Percentiles rank a stretch among this genome's conserved stretches.
phyloP scores from a whole-genome alignment of 30 jellyfish, hydroid and myxozoan species.

The Cassiopea andromeda region DNA sequence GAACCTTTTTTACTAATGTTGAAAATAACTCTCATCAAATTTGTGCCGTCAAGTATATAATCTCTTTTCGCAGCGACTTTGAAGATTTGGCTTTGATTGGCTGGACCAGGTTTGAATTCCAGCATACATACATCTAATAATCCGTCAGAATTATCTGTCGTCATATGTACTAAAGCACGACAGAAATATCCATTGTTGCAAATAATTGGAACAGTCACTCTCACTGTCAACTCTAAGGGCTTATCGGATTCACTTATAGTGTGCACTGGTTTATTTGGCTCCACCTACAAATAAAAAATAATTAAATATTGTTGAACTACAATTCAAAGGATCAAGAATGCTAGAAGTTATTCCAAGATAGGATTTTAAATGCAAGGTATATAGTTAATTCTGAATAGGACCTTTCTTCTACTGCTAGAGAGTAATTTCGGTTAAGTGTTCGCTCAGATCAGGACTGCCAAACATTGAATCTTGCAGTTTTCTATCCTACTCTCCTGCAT shows the following conservation, averaged over 20 bases:
- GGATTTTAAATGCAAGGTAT: not conserved
- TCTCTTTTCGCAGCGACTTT: conserved; percentile 64
- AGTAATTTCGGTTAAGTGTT: not conserved
- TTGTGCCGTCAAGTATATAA: conserved; percentile 51
- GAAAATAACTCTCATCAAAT: not conserved
- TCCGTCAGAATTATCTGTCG: conserved; percentile 6
- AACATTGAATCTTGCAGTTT: not conserved
- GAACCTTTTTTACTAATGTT: not conserved
- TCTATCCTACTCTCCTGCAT: not conserved
- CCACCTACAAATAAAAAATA: conserved; percentile 5
- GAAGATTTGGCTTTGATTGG: conserved; percentile 33
- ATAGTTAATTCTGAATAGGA: not conserved
- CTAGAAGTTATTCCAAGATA: not conserved
- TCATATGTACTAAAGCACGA: not conserved
- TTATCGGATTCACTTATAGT: conserved; percentile 15
- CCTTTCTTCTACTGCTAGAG: not conserved
- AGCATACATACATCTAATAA: conserved; percentile 24
- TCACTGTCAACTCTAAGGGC: conserved; percentile 30
- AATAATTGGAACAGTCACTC: conserved; percentile 54
- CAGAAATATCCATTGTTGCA: conserved; percentile 17
- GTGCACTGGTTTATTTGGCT: conserved; percentile 1
- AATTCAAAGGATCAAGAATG: not conserved
- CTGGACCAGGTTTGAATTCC: conserved; percentile 49
- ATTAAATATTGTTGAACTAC: not conserved
- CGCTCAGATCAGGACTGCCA: not conserved